Evolutionary conservation across 2,797 vertebrate genomes (phyloP), one percentile per base, ranked within the genome.

Genomic region (Micrastur ruficollis): DNA sequence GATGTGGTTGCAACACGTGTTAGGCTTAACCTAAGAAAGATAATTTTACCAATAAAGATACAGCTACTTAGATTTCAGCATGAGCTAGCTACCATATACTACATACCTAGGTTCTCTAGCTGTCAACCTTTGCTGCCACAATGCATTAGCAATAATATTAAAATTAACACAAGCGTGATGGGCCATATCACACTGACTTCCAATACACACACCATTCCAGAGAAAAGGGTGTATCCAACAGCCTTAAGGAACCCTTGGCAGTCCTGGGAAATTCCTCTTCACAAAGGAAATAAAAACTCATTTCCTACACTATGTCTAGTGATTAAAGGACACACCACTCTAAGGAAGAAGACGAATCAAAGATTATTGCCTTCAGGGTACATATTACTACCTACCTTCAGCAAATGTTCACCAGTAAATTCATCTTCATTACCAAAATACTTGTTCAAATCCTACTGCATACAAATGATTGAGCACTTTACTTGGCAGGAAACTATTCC

Each of bases 41-140:
- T 92, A 93, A 95, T 95, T 96, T 95, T 94, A 96, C 84, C 84
- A 94, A 53, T 67, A 42, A 72, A 89, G 86, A 52, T 34, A 74
- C 21, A 90, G 87, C 79, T 91, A n/a, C 93, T 92, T 85, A 25
- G 55, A 89, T 91, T 92, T 93, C 93, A 96, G 71, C 71, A 67
- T 16, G 68, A 68, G 32, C 26, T 42, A 83, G 32, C 34, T 71
- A 61, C 42, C 56, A 52, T 16, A 50, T 2, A 61, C 26, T 11
- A 53, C 40, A 15, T 11, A 17, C 1, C 31, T 20, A 63, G 4
- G 29, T n/a, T 74, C 86, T 44, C 46, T 13, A 72, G 44, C 66
- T 79, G 76, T 83, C 73, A 70, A 61, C 8, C 83, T 55, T 32
- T 44, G 67, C 89, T 81, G 81, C 14, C 79, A 49, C 71, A 80